These are phyloP conservation scores for Pteruthius melanotis DNA, from an alignment of 2,113 vertebrate species.

Conservation along the genomic window DNA sequence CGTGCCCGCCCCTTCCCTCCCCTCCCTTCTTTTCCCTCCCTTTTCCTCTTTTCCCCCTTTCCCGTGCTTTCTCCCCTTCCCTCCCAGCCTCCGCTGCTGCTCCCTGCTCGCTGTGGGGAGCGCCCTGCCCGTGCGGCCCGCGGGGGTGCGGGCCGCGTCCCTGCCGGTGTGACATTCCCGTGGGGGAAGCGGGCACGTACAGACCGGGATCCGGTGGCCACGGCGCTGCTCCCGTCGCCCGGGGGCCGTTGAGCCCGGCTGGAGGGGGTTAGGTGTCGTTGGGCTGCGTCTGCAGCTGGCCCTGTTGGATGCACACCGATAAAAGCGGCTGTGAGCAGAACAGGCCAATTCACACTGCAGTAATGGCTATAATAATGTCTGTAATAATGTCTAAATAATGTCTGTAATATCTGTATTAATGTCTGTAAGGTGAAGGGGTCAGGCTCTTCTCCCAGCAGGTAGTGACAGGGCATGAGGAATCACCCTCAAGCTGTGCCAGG, in stretches of 20 bases:
- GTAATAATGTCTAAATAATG: fast-evolving
- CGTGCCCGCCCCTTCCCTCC: neutral
- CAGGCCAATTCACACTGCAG: neutral
- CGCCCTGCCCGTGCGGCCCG: neutral
- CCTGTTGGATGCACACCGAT: neutral
- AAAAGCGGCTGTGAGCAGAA: neutral
- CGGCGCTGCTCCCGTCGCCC: neutral
- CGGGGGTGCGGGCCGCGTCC: neutral
- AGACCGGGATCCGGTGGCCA: fast-evolving
- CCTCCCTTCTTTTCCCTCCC: too few relatives aligned
- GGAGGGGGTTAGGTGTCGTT: neutral
- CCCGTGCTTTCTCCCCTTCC: too few relatives aligned
- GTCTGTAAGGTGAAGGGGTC: neutral
- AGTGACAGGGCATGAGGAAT: neutral
- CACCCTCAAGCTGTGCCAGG: neutral
- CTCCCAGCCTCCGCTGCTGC: fast-evolving
- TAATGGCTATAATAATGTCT: fast-evolving
- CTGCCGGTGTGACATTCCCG: fast-evolving
- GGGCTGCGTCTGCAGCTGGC: neutral
- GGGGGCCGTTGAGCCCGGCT: neutral
- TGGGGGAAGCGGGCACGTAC: neutral
- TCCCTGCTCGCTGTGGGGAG: neutral
- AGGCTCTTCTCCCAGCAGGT: neutral
- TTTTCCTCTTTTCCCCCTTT: too few relatives aligned
- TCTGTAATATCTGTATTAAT: fast-evolving